Evolutionary conservation across 1,140 invertebrate species (phyloP).

Genomic region (Batillaria attramentaria): DNA sequence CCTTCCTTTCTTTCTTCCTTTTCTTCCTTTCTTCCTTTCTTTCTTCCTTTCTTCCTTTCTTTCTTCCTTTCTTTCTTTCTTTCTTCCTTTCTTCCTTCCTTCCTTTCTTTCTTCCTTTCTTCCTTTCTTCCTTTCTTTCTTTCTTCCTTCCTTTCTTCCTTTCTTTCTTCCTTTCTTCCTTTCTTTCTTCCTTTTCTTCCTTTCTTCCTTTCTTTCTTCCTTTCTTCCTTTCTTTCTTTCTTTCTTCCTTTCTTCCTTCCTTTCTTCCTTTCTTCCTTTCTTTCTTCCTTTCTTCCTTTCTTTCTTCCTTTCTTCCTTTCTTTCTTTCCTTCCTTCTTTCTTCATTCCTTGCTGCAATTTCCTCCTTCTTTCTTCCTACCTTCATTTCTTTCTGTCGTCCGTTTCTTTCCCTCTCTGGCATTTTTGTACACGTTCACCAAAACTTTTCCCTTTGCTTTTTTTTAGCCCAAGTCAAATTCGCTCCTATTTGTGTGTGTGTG

Average conservation of each 20-base stretch:
- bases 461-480: not conserved
- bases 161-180: not conserved
- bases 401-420: not conserved
- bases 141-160: not conserved
- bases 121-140: not conserved
- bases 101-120: not conserved
- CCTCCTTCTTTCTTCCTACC: not conserved
- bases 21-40: not conserved
- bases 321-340: not conserved
- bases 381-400: not conserved
- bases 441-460: not conserved
- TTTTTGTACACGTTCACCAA: no score
- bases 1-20: not conserved
- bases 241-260: not conserved
- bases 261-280: not conserved
- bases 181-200: not conserved
- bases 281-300: not conserved
- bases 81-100: not conserved
- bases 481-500: not conserved
- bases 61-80: not conserved
- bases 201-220: not conserved
- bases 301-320: constrained; percentile 1
- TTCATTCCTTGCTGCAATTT: not conserved
- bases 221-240: not conserved
- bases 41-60: not conserved